These are phyloP conservation scores for Calosoma granatense DNA, from an alignment of 1,140 invertebrate species.

Conservation along the genomic window DNA sequence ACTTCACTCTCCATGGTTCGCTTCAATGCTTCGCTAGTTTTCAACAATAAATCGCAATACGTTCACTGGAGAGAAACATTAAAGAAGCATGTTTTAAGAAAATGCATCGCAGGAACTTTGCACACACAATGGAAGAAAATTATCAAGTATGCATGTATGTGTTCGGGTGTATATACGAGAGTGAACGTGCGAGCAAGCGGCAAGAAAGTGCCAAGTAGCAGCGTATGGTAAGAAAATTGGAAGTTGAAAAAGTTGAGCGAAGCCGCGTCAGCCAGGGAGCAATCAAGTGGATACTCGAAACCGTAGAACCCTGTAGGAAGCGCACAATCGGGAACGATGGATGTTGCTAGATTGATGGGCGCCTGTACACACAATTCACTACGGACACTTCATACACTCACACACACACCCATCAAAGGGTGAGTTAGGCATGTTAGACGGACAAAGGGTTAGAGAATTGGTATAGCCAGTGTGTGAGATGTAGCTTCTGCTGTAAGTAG, in stretches of 20 bases:
- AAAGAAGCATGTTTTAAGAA: too few relatives aligned
- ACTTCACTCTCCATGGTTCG: too few relatives aligned
- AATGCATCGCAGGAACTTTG: too few relatives aligned
- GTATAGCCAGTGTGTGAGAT: too few relatives aligned
- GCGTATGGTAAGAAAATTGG: not conserved
- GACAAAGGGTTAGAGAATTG: too few relatives aligned
- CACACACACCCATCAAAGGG: not conserved
- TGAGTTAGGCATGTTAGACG: too few relatives aligned
- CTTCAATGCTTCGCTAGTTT: too few relatives aligned
- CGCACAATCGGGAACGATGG: not conserved
- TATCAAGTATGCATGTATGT: not conserved
- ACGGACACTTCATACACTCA: not conserved
- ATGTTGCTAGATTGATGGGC: not conserved
- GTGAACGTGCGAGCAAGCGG: not conserved
- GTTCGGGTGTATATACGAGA: not conserved
- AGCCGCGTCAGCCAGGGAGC: not conserved
- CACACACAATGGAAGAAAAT: not conserved
- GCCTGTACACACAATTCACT: not conserved
- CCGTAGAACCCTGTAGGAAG: not conserved
- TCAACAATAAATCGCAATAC: too few relatives aligned
- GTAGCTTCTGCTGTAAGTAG: not conserved
- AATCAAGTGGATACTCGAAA: not conserved
- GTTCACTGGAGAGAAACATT: too few relatives aligned
- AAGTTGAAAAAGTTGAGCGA: not conserved
- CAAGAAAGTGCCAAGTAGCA: not conserved